phyloP scores from a whole-genome alignment of 2,113 vertebrate species.

The Brevimyrus niger region DNA sequence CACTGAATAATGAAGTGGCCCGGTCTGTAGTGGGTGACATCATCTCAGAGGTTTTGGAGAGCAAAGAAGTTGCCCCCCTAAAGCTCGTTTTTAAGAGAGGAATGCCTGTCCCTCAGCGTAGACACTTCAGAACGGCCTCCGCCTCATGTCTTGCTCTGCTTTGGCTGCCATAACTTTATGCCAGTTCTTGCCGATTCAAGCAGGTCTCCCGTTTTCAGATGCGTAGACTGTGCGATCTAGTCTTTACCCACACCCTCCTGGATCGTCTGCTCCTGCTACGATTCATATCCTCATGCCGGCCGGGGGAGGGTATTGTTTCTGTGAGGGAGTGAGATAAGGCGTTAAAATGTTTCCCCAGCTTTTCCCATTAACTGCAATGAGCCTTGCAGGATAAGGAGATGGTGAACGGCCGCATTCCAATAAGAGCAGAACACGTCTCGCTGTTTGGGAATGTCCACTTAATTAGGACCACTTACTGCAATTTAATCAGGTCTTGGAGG shows the following conservation, averaged over 20 bases:
- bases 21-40: neutral
- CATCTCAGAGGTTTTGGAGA: neutral
- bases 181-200: neutral
- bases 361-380: slow-evolving; percentile 11
- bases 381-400: neutral
- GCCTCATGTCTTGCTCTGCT: neutral
- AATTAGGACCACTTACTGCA: slow-evolving; percentile 22
- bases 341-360: neutral
- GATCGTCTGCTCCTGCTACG: neutral
- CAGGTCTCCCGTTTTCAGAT: slow-evolving; percentile 42
- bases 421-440: neutral
- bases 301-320: neutral
- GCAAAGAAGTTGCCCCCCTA: neutral
- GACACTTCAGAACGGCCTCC: neutral
- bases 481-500: slow-evolving; percentile 11
- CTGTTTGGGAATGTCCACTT: slow-evolving; percentile 18
- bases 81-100: slow-evolving; percentile 10
- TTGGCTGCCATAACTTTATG: slow-evolving; percentile 7
- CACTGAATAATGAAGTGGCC: neutral
- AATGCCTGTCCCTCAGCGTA: neutral
- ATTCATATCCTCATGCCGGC: neutral
- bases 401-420: neutral
- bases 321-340: neutral
- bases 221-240: slow-evolving; percentile 1
- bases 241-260: neutral